A percentile compares a stretch with the other conserved stretches of the same genome.
Conservation (phyloP, 2,797 vertebrate species). For the Mus caroli region DNA sequence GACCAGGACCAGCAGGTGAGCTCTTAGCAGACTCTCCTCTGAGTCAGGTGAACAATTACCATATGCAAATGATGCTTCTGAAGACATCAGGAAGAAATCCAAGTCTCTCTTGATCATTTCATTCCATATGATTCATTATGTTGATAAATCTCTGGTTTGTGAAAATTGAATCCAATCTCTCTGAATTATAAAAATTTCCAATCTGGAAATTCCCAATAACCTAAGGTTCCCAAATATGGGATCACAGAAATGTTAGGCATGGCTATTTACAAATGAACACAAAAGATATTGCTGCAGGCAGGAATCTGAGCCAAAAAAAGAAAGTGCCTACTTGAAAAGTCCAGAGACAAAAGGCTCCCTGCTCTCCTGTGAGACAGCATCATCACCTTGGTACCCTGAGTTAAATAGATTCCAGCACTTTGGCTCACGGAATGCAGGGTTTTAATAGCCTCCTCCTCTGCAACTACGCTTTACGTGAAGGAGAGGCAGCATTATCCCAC, state of each 20-base stretch:
- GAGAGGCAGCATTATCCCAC: neutral
- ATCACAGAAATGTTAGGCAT: neutral
- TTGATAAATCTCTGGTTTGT: neutral
- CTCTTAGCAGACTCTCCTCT: neutral
- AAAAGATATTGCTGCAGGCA: neutral
- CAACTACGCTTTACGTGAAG: neutral
- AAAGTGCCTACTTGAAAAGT: neutral
- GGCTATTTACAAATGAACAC: neutral
- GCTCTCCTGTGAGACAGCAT: neutral
- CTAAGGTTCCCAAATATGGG: neutral
- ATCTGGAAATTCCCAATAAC: neutral
- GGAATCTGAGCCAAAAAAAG: neutral
- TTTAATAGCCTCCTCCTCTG: neutral
- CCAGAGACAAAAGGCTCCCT: neutral
- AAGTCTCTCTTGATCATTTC: neutral
- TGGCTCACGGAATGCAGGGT: neutral
- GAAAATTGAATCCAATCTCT: neutral
- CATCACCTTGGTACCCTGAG: fast-evolving
- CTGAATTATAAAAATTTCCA: slow-evolving; percentile 13
- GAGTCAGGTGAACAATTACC: neutral
- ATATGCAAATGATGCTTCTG: slow-evolving; percentile 38
- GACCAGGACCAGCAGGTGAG: neutral
- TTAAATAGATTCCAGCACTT: neutral
- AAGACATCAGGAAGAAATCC: neutral
- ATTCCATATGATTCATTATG: neutral